Evolutionary conservation across 2,113 vertebrate genomes (phyloP).

Genomic region (Sorex araneus): DNA sequence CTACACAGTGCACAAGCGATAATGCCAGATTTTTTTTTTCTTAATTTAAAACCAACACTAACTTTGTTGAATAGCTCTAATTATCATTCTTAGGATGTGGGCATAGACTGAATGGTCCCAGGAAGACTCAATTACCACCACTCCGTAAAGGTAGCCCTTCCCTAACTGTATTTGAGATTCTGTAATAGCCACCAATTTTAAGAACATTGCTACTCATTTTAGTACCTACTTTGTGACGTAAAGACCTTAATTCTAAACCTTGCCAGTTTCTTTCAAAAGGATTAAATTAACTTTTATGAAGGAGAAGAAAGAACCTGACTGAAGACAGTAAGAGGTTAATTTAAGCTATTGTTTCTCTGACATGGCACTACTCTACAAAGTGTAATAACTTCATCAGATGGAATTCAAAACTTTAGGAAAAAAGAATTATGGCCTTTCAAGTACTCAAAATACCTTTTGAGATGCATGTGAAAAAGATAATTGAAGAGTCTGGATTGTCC

Average conservation of each 20-base stretch:
- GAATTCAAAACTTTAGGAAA: slow-evolving; percentile 83
- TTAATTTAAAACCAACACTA: slow-evolving; percentile 52
- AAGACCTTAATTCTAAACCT: slow-evolving; percentile 71
- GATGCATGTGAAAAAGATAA: slow-evolving; percentile 82
- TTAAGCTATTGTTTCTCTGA: slow-evolving; percentile 83
- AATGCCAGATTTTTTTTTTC: not conserved
- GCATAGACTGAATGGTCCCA: slow-evolving; percentile 37
- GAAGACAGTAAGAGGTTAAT: slow-evolving; percentile 83
- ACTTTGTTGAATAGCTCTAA: slow-evolving; percentile 72
- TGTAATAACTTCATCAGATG: slow-evolving; percentile 84
- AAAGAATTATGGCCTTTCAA: slow-evolving; percentile 84
- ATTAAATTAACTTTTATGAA: slow-evolving; percentile 84
- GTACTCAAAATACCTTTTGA: slow-evolving; percentile 78
- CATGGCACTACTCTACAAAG: slow-evolving; percentile 57
- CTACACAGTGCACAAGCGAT: not conserved
- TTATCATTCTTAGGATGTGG: slow-evolving; percentile 57
- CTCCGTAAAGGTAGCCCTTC: slow-evolving; percentile 23
- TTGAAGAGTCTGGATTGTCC: slow-evolving; percentile 82
- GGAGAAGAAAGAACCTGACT: slow-evolving; percentile 77
- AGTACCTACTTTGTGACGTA: slow-evolving; percentile 75
- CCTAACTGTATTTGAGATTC: slow-evolving; percentile 56
- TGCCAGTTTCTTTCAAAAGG: slow-evolving; percentile 83
- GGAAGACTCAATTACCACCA: slow-evolving; percentile 57
- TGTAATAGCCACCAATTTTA: slow-evolving; percentile 70
- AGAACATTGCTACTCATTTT: slow-evolving; percentile 60